Evolutionary conservation across 2,797 vertebrate genomes (phyloP).

Genomic region (Apogon hyalosoma): DNA sequence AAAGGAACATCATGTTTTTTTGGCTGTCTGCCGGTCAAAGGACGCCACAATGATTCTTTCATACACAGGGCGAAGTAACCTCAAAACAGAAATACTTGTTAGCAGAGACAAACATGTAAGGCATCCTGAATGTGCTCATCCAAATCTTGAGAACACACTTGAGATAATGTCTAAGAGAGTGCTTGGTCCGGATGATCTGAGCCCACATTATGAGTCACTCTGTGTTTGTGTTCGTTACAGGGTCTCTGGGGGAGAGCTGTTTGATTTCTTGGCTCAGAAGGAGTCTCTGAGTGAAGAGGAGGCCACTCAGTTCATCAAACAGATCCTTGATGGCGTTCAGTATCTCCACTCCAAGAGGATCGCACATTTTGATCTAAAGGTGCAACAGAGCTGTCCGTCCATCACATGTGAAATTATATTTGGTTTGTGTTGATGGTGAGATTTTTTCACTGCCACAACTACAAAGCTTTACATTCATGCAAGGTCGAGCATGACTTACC

Average conservation of each 20-base stretch:
- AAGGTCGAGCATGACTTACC: not conserved
- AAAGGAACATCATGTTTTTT: slow-evolving; percentile 24
- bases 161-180: slow-evolving; percentile 44
- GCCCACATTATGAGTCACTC: slow-evolving; percentile 13
- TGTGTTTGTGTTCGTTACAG: slow-evolving; percentile 74
- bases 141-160: slow-evolving; percentile 48
- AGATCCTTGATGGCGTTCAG: slow-evolving; percentile 95
- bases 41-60: not conserved
- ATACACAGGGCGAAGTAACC: slow-evolving; percentile 17
- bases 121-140: slow-evolving; percentile 35
- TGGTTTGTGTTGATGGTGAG: not conserved
- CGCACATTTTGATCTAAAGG: slow-evolving; percentile 98
- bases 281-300: slow-evolving; percentile 97
- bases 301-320: slow-evolving; percentile 96
- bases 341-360: slow-evolving; percentile 95
- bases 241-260: slow-evolving; percentile 93
- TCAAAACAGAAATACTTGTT: slow-evolving; percentile 1
- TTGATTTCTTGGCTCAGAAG: slow-evolving; percentile 95
- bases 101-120: slow-evolving; percentile 45
- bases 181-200: slow-evolving; percentile 36
- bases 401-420: not conserved
- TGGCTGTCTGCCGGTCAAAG: slow-evolving; percentile 7
- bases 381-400: slow-evolving; percentile 54
- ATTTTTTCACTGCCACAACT: slow-evolving; percentile 1
- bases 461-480: not conserved